These are phyloP conservation scores for Sebastes alutus DNA, from an alignment of 2,797 vertebrate genomes.

Conservation along the genomic window DNA sequence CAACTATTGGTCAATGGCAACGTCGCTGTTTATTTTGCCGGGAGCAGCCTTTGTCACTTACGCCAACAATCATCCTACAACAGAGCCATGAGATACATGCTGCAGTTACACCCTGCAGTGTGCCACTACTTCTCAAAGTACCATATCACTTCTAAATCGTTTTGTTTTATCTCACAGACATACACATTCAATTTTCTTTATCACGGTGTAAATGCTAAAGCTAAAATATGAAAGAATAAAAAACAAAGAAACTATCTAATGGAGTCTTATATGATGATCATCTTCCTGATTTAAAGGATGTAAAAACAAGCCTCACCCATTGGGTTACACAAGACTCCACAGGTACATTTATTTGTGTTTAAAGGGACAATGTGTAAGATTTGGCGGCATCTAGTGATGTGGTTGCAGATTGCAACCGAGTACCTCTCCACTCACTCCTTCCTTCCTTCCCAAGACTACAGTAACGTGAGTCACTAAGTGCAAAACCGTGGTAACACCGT, in stretches of 20 bases:
- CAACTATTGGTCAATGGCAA: slow-evolving; percentile 39
- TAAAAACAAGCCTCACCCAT: slow-evolving; percentile 14
- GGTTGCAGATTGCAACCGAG: too few relatives aligned
- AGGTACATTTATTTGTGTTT: neutral
- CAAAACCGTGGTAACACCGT: too few relatives aligned
- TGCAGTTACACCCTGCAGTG: neutral
- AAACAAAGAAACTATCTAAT: neutral
- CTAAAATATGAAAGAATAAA: neutral
- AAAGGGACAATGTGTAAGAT: too few relatives aligned
- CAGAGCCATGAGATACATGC: neutral
- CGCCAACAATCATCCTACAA: slow-evolving; percentile 5
- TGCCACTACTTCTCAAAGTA: neutral
- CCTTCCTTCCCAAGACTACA: too few relatives aligned
- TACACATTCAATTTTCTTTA: neutral
- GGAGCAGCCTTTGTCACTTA: slow-evolving; percentile 29
- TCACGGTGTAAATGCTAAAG: neutral
- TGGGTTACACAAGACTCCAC: neutral
- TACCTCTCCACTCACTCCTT: too few relatives aligned
- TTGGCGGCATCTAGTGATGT: too few relatives aligned
- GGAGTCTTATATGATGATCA: neutral
- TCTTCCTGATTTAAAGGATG: neutral
- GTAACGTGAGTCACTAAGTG: too few relatives aligned
- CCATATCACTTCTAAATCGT: neutral
- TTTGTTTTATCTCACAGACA: neutral
- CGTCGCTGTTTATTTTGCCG: slow-evolving; percentile 30